These are phyloP conservation scores for Thaleichthys pacificus DNA, from an alignment of 2,797 vertebrate species.

Conservation along the genomic window DNA sequence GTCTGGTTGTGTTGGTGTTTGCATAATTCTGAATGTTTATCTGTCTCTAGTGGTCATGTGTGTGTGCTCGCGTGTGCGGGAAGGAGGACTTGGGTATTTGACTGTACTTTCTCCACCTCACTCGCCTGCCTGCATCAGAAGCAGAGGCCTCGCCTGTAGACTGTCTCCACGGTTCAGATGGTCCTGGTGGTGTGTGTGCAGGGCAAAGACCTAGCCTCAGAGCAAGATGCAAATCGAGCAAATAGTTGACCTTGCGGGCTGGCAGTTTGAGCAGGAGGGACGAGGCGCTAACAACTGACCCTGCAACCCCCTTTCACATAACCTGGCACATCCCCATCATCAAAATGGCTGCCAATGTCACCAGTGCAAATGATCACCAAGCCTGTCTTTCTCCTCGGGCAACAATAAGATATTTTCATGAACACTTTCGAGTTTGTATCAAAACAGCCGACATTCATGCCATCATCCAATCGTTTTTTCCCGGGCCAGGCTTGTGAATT, in stretches of 20 bases:
- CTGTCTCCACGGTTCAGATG: neutral
- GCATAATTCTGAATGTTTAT: conserved; percentile 5
- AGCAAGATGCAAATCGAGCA: neutral
- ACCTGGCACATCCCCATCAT: conserved; percentile 12
- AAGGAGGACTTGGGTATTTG: neutral
- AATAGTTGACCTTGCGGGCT: neutral
- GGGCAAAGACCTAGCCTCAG: neutral
- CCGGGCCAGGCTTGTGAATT: neutral
- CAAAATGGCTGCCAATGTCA: neutral
- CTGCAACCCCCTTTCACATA: conserved; percentile 5
- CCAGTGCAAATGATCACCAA: too few species aligned
- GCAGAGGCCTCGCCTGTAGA: neutral
- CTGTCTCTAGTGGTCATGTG: neutral
- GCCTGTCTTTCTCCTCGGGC: too few species aligned
- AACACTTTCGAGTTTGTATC: too few species aligned
- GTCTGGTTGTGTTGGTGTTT: conserved; percentile 6
- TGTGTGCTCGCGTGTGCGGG: neutral
- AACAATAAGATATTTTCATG: too few species aligned
- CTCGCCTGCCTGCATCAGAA: neutral
- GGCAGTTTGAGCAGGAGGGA: neutral
- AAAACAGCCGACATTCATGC: conserved; percentile 16
- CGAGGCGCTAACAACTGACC: conserved; percentile 20
- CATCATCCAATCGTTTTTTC: conserved; percentile 29
- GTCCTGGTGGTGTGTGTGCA: neutral
- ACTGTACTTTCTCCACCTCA: neutral